These are phyloP conservation scores for Mesocricetus auratus DNA, from an alignment of 2,113 vertebrate genomes.

Conservation along the genomic window DNA sequence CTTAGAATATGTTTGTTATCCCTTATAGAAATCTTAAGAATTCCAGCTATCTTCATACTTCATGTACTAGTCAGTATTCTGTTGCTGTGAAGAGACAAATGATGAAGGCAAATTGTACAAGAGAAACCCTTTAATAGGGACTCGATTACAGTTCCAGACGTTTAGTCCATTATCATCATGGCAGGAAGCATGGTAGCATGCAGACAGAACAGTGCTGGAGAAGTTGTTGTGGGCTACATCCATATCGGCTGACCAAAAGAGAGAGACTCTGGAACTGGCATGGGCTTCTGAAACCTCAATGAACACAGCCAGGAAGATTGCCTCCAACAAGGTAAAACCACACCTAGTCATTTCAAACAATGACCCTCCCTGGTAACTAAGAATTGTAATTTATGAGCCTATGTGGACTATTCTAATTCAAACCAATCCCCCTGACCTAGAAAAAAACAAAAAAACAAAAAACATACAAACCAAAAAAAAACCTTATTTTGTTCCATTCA, in stretches of 20 bases:
- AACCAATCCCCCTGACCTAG: neutral
- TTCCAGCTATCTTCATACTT: neutral
- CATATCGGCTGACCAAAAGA: neutral
- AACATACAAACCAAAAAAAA: no score
- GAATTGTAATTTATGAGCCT: neutral
- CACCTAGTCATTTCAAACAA: neutral
- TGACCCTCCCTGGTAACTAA: neutral
- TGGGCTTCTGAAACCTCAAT: neutral
- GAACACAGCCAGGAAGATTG: neutral
- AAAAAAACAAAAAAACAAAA: neutral
- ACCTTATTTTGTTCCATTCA: rapidly evolving
- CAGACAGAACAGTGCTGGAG: neutral
- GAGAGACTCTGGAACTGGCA: neutral
- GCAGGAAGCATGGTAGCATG: neutral
- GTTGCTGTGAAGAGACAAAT: neutral
- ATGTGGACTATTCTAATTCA: neutral
- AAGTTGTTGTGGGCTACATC: neutral
- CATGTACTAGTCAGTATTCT: neutral
- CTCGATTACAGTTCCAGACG: neutral
- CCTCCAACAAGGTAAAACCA: neutral
- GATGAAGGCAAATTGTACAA: neutral
- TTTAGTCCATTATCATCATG: neutral
- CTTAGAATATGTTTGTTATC: neutral
- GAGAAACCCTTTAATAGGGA: neutral
- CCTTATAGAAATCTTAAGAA: neutral